Evolutionary conservation across 1,140 invertebrate genomes (phyloP).

Genomic region (Drosophila simulans): DNA sequence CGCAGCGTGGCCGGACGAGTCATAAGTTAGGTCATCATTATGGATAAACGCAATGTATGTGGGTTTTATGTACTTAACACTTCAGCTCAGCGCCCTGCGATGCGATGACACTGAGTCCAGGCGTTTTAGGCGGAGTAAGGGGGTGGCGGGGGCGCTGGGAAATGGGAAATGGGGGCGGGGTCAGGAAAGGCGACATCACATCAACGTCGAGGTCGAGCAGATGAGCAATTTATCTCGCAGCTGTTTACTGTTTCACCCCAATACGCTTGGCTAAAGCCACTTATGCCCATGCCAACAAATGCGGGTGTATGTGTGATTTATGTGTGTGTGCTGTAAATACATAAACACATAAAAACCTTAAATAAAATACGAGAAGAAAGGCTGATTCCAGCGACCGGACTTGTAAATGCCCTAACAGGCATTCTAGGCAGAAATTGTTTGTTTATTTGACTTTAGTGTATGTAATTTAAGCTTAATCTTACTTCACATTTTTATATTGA

Average conservation of each 20-base stretch:
- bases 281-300: slow-evolving; percentile 57
- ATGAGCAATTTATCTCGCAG: slow-evolving; percentile 83
- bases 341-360: slow-evolving; percentile 75
- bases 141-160: too few relatives aligned
- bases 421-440: neutral
- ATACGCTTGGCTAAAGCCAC: slow-evolving; percentile 77
- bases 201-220: slow-evolving; percentile 71
- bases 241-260: slow-evolving; percentile 76
- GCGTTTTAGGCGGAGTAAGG: neutral
- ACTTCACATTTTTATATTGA: neutral
- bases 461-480: too few relatives aligned
- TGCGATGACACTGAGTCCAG: slow-evolving; percentile 54
- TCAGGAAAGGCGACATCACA: slow-evolving; percentile 28
- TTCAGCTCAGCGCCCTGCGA: slow-evolving; percentile 60
- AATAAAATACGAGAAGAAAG: slow-evolving; percentile 28
- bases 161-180: neutral
- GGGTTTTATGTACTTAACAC: slow-evolving; percentile 82
- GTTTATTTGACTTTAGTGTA: too few relatives aligned
- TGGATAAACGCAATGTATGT: slow-evolving; percentile 78
- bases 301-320: slow-evolving; percentile 59
- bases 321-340: slow-evolving; percentile 74
- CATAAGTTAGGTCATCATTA: slow-evolving; percentile 83
- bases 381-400: neutral
- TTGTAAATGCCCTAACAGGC: slow-evolving; percentile 7
- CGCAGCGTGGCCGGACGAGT: slow-evolving; percentile 56